These are phyloP conservation scores for Rhingia rostrata DNA, from an alignment of 2,888 invertebrate species.

Conservation along the genomic window DNA sequence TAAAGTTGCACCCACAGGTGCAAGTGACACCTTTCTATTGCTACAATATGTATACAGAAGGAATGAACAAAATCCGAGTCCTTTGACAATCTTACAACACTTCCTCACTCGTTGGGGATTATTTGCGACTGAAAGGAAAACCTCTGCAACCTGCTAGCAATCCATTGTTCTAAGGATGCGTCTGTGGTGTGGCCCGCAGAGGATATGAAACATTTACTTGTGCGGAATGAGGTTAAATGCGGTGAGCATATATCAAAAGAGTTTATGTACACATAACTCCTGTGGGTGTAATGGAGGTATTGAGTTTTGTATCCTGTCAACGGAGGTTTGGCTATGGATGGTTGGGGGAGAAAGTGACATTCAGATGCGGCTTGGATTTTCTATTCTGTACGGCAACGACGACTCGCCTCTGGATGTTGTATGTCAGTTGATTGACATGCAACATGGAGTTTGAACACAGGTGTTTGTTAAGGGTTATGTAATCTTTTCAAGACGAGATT, in stretches of 20 bases:
- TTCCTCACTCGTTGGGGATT: background rate
- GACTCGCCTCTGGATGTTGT: background rate
- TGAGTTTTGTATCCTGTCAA: constrained; percentile 14
- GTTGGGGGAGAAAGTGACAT: background rate
- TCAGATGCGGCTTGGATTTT: constrained; percentile 27
- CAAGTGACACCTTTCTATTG: background rate
- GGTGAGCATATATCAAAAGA: constrained; percentile 44
- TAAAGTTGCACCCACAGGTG: no score
- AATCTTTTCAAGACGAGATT: background rate
- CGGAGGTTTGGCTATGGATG: background rate
- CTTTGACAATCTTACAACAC: background rate
- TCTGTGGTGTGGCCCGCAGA: constrained; percentile 6
- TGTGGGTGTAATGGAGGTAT: constrained; percentile 16
- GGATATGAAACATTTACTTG: constrained; percentile 48
- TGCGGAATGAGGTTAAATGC: constrained; percentile 57
- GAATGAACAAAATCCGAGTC: background rate
- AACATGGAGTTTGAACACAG: constrained; percentile 20
- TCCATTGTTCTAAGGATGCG: no score
- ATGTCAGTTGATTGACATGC: constrained; percentile 6
- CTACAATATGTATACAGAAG: background rate
- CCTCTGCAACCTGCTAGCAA: background rate
- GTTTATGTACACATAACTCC: background rate
- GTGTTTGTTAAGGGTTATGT: constrained; percentile 5
- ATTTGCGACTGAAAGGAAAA: background rate
- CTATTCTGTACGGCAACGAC: constrained; percentile 1